A percentile compares a stretch with the other conserved stretches of the same genome.
Conservation (phyloP, 2,888 invertebrate genomes). For the Monoplex corrugatus region DNA sequence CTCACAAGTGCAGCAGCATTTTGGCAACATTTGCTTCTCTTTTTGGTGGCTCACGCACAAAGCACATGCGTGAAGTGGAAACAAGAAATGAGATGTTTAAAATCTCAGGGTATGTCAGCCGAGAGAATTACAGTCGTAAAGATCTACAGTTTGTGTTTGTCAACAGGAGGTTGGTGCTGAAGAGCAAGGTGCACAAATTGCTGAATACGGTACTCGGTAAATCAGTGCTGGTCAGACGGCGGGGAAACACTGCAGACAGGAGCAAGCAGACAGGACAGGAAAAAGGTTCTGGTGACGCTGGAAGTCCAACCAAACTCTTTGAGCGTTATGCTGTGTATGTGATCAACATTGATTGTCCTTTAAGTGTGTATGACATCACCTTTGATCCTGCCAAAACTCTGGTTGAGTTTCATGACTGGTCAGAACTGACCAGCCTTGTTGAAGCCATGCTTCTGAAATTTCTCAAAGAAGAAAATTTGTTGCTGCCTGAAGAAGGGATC, state of each 20-base stretch:
- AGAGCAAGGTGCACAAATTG: conserved; percentile 83
- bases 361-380: conserved; percentile 83
- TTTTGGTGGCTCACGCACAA: conserved; percentile 82
- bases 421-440: conserved; percentile 81
- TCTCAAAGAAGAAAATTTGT: conserved; percentile 68
- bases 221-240: conserved; percentile 66
- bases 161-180: conserved; percentile 85
- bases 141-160: conserved; percentile 86
- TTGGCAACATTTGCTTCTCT: conserved; percentile 84
- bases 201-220: conserved; percentile 81
- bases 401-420: conserved; percentile 85
- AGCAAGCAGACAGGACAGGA: conserved; percentile 8
- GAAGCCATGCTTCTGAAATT: conserved; percentile 79
- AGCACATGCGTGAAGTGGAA: conserved; percentile 81
- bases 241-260: conserved; percentile 40
- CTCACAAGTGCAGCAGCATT: conserved; percentile 84
- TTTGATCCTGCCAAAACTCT: conserved; percentile 83
- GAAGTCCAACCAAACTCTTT: conserved; percentile 71
- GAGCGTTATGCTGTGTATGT: conserved; percentile 83
- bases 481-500: conserved; percentile 48
- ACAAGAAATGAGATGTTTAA: conserved; percentile 82
- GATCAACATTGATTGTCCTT: conserved; percentile 84
- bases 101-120: conserved; percentile 85
- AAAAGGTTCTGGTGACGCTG: conserved; percentile 18
- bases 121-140: conserved; percentile 82